phyloP scores from a whole-genome alignment of 1,140 invertebrate genomes.

The Drosophila melanica region DNA sequence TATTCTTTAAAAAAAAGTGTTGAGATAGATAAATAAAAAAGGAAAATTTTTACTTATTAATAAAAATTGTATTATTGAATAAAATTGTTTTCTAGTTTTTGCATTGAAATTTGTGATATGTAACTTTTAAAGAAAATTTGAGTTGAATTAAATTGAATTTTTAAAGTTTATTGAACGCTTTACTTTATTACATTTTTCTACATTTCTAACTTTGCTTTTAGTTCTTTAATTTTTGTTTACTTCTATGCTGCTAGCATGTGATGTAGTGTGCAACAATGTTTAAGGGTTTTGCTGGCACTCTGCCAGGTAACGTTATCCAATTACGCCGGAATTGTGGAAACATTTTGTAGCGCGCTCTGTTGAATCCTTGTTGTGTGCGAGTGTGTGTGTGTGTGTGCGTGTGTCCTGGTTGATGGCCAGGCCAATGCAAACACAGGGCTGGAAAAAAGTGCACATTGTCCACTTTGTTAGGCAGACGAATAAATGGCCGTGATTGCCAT shows the following conservation, averaged over 20 bases:
- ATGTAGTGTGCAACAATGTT: conserved; percentile 39
- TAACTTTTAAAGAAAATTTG: neutral
- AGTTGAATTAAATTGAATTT: neutral
- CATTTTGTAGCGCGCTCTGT: conserved; percentile 32
- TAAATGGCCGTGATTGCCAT: conserved; percentile 53
- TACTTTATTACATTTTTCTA: no score
- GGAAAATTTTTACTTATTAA: no score
- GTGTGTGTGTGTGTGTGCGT: conserved; percentile 14
- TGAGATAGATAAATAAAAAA: no score
- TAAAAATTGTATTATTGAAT: no score
- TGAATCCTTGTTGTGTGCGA: conserved; percentile 13
- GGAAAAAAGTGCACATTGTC: conserved; percentile 34
- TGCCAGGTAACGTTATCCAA: conserved; percentile 44
- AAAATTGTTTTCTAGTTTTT: neutral
- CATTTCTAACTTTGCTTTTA: neutral
- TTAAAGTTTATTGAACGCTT: no score
- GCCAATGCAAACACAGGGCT: conserved; percentile 43
- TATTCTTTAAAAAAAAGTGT: no score
- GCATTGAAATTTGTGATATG: no score
- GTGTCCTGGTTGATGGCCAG: conserved; percentile 30
- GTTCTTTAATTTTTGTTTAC: conserved; percentile 13
- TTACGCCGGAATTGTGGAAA: conserved; percentile 41
- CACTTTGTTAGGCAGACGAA: conserved; percentile 52
- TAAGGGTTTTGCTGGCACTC: conserved; percentile 25
- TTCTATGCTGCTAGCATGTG: conserved; percentile 16